These are phyloP conservation scores for Synergus gifuensis DNA, from an alignment of 2,888 invertebrate species.

Conservation along the genomic window DNA sequence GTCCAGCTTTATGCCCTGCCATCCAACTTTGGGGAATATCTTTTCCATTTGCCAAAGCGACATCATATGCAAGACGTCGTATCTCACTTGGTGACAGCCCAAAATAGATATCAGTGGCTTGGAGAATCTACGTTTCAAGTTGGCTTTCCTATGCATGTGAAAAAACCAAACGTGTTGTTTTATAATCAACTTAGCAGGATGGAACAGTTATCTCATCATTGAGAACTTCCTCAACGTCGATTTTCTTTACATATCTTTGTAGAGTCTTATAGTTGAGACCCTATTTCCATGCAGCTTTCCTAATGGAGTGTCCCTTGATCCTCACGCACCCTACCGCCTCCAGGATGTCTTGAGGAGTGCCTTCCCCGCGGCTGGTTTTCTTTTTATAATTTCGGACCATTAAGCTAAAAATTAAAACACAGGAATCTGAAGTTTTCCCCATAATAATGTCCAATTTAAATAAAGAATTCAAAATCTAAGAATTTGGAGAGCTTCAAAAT, in stretches of 20 bases:
- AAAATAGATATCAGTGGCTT: conserved; percentile 40
- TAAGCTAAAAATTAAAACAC: too few species aligned
- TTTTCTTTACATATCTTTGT: conserved; percentile 44
- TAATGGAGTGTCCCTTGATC: conserved; percentile 25
- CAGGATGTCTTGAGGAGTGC: conserved; percentile 41
- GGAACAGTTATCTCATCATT: conserved; percentile 38
- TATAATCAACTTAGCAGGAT: conserved; percentile 40
- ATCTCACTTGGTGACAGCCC: conserved; percentile 40
- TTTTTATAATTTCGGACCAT: too few species aligned
- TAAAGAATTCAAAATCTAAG: too few species aligned
- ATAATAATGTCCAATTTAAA: too few species aligned
- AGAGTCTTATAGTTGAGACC: conserved; percentile 45
- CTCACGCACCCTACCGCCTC: conserved; percentile 44
- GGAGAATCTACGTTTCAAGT: conserved; percentile 40
- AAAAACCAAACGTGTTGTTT: conserved; percentile 1
- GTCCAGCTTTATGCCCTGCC: conserved; percentile 38
- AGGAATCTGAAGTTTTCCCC: too few species aligned
- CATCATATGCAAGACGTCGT: conserved; percentile 41
- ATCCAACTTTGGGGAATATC: conserved; percentile 35
- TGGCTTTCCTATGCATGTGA: conserved; percentile 17
- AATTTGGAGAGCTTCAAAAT: too few species aligned
- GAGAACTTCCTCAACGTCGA: conserved; percentile 46
- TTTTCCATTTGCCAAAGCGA: not conserved
- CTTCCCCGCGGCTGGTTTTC: too few species aligned
- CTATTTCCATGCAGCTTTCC: conserved; percentile 43